These are phyloP conservation scores for Oreochromis spilurus DNA, from an alignment of 2,113 vertebrate genomes.

Conservation along the genomic window DNA sequence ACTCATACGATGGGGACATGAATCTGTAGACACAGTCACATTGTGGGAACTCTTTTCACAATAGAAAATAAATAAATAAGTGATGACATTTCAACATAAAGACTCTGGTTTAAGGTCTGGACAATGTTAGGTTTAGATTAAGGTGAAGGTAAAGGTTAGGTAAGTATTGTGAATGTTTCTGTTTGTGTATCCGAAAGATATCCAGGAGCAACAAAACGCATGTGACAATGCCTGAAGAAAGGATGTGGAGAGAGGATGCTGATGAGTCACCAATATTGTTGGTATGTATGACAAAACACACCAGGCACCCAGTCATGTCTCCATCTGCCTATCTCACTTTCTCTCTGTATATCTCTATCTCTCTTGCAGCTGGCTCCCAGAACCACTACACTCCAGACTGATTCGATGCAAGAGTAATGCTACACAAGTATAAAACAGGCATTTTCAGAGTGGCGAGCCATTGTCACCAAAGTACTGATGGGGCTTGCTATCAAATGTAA, in stretches of 20 bases:
- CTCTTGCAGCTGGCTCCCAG: not conserved
- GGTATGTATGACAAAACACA: slow-evolving; percentile 26
- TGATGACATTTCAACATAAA: not conserved
- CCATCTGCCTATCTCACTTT: not conserved
- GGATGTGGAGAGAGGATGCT: not conserved
- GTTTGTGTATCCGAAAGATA: not conserved
- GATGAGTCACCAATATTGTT: slow-evolving; percentile 36
- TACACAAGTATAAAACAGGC: not conserved
- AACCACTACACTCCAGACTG: not conserved
- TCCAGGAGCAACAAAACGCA: not conserved
- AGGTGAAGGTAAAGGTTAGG: not conserved
- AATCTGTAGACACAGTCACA: not conserved
- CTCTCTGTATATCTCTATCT: not conserved
- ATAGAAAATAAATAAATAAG: not conserved
- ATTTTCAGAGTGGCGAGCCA: not conserved
- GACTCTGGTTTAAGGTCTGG: not conserved
- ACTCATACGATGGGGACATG: not conserved
- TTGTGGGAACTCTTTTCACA: not conserved
- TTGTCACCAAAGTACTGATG: not conserved
- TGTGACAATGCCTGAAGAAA: not conserved
- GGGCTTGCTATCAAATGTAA: not conserved
- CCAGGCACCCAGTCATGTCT: slow-evolving; percentile 1
- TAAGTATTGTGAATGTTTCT: not conserved
- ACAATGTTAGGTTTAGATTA: not conserved
- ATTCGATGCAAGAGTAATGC: not conserved